A percentile compares a stretch with the other conserved stretches of the same genome.
Evolutionary conservation across 2,797 vertebrate species (phyloP).

Genomic region (Chromobotia macracanthus): DNA sequence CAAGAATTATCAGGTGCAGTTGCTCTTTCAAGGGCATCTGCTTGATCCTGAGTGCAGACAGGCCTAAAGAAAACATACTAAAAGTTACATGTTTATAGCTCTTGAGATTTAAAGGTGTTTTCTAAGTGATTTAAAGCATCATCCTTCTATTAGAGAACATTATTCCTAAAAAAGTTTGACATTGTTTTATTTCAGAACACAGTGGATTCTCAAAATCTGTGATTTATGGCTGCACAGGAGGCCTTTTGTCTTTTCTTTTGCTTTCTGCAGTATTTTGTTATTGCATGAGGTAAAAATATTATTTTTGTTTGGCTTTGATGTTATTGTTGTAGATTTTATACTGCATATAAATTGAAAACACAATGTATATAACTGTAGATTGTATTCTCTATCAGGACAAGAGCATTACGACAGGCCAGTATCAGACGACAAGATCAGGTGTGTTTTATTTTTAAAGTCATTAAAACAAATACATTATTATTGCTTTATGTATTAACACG

Average conservation of each 20-base stretch:
- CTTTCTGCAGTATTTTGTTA: neutral
- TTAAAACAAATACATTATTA: too few relatives aligned
- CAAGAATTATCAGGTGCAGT: too few relatives aligned
- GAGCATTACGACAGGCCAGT: neutral
- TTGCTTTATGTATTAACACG: too few relatives aligned
- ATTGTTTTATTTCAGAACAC: neutral
- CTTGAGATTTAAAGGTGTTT: too few relatives aligned
- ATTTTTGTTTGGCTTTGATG: neutral
- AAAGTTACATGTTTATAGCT: neutral
- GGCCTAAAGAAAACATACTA: too few relatives aligned
- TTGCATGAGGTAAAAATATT: slow-evolving; percentile 8
- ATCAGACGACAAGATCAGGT: neutral
- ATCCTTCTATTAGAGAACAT: neutral
- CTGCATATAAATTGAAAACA: too few relatives aligned
- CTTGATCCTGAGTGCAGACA: too few relatives aligned
- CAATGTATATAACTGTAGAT: neutral
- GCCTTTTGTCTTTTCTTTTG: neutral
- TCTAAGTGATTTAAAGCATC: too few relatives aligned
- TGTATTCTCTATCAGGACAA: neutral
- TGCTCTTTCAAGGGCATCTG: too few relatives aligned
- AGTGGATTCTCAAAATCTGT: neutral
- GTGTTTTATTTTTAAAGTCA: too few relatives aligned
- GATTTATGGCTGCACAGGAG: neutral
- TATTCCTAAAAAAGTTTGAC: neutral
- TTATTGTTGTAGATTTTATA: neutral